phyloP scores from a whole-genome alignment of 2,797 vertebrate genomes.

The Micropoecilia bifurca region DNA sequence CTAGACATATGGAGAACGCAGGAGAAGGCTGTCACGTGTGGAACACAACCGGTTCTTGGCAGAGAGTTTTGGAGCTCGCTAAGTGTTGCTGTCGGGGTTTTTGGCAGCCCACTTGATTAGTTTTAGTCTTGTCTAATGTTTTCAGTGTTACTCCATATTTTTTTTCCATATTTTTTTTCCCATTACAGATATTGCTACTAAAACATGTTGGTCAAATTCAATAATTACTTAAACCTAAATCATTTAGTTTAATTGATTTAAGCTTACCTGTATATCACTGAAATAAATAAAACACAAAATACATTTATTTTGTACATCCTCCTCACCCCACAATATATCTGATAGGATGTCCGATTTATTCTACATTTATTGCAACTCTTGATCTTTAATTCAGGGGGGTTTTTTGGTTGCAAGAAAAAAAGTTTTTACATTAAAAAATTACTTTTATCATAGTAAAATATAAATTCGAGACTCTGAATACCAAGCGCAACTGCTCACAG shows the following conservation, averaged over 20 bases:
- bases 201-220: not conserved
- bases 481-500: conserved; percentile 18
- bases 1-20: not conserved
- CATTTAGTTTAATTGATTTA: not conserved
- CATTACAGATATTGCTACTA: not conserved
- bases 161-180: not conserved
- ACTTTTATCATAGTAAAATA: not conserved
- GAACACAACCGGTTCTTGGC: not conserved
- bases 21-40: not conserved
- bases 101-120: not conserved
- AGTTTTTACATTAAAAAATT: not conserved
- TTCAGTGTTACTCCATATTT: not conserved
- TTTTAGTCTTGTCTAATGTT: not conserved
- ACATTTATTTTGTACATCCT: not conserved
- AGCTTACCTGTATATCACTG: not conserved
- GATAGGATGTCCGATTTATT: not conserved
- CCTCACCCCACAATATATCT: not conserved
- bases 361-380: not conserved
- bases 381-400: not conserved
- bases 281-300: not conserved
- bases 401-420: not conserved
- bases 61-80: not conserved
- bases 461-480: conserved; percentile 25
- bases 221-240: not conserved
- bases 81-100: not conserved